phyloP scores from a whole-genome alignment of 2,113 vertebrate genomes.

The Choloepus hoffmanni region DNA sequence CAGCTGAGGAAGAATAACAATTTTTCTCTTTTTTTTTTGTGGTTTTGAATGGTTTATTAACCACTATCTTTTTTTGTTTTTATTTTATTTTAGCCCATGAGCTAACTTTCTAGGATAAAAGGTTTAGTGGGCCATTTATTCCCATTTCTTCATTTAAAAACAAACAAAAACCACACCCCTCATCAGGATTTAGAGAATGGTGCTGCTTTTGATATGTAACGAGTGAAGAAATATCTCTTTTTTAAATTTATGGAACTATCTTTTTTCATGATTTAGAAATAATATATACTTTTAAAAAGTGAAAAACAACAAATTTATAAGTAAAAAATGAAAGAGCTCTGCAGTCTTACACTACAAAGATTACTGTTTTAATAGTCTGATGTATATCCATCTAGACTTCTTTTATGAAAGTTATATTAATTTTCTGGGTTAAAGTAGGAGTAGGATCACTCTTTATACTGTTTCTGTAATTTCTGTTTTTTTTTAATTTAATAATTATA shows the following conservation, averaged over 20 bases:
- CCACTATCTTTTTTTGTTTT: neutral
- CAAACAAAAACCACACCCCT: neutral
- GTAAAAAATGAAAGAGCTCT: constrained; percentile 4
- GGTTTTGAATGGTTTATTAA: neutral
- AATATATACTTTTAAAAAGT: constrained; percentile 37
- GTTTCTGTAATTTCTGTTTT: neutral
- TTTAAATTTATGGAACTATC: constrained; percentile 18
- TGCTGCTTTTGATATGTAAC: constrained; percentile 36
- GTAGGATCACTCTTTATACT: neutral
- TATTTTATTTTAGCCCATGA: neutral
- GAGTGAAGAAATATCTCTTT: constrained; percentile 2
- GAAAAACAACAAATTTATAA: neutral
- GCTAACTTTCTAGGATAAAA: neutral
- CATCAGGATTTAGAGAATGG: neutral
- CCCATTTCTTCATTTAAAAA: constrained; percentile 46
- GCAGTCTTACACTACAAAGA: neutral
- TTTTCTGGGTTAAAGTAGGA: neutral
- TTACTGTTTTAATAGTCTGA: constrained; percentile 1
- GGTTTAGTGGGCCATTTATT: neutral
- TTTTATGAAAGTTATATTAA: constrained; percentile 35
- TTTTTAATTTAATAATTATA: neutral
- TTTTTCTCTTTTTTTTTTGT: neutral
- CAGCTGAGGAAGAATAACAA: neutral
- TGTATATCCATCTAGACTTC: neutral
- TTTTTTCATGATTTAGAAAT: constrained; percentile 44